These are phyloP conservation scores for Hydra vulgaris DNA, from an alignment of 30 jellyfish, hydroid and myxozoan genomes.

Conservation along the genomic window DNA sequence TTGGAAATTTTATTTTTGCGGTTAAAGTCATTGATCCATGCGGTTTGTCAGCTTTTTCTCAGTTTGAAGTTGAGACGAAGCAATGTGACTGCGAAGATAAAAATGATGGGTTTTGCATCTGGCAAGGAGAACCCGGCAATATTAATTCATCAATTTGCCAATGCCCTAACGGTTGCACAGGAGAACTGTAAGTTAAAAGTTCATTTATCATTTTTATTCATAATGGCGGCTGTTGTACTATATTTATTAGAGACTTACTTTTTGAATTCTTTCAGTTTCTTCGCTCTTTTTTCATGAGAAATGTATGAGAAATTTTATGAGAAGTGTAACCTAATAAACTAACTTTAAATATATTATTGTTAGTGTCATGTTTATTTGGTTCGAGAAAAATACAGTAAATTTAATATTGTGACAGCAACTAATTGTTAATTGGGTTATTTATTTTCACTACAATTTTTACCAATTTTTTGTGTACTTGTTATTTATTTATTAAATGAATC, in stretches of 20 bases:
- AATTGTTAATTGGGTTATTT: too few species aligned
- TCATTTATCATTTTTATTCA: too few species aligned
- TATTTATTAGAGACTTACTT: too few species aligned
- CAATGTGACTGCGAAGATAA: slow-evolving; percentile 43
- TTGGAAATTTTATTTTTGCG: slow-evolving; percentile 6
- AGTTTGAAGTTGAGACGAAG: slow-evolving; percentile 20
- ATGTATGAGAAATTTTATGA: not conserved
- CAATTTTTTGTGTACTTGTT: not conserved
- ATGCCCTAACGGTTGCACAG: slow-evolving; percentile 65
- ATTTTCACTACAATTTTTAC: not conserved
- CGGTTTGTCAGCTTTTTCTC: slow-evolving; percentile 23
- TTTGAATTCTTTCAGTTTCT: not conserved
- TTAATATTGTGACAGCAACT: too few species aligned
- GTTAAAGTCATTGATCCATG: slow-evolving; percentile 45
- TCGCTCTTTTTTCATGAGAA: not conserved
- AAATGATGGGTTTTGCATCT: slow-evolving; percentile 27
- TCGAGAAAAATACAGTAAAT: too few species aligned
- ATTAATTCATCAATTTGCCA: slow-evolving; percentile 20
- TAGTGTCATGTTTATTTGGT: too few species aligned
- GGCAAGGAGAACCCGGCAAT: slow-evolving; percentile 18
- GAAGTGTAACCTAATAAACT: too few species aligned
- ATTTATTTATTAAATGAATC: not conserved
- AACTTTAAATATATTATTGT: too few species aligned
- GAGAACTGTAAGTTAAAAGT: slow-evolving; percentile 34
- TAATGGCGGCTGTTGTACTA: too few species aligned